phyloP scores from a whole-genome alignment of 2,113 vertebrate genomes.

The Bambusicola thoracicus region DNA sequence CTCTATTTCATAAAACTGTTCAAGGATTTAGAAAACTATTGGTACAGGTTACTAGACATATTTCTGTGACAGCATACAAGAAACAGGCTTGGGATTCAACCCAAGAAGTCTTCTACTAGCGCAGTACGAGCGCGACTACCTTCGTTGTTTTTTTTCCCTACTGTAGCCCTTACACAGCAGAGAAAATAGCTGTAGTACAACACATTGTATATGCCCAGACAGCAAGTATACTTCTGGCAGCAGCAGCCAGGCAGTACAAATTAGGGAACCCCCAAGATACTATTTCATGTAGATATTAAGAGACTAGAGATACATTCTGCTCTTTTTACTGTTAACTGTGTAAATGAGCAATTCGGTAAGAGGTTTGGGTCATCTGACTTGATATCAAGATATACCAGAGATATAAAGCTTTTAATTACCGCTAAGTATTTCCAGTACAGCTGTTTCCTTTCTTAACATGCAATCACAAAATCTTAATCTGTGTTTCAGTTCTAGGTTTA shows the following conservation, averaged over 20 bases:
- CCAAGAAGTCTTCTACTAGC: neutral
- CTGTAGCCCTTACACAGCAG: neutral
- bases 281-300: neutral
- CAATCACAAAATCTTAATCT: neutral
- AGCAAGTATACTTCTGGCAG: rapidly evolving
- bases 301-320: neutral
- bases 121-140: neutral
- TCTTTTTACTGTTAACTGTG: neutral
- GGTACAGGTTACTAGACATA: neutral
- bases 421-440: neutral
- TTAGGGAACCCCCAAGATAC: neutral
- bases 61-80: neutral
- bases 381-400: neutral
- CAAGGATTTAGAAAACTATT: neutral
- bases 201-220: rapidly evolving
- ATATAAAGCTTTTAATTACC: neutral
- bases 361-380: neutral
- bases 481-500: neutral
- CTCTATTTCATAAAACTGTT: neutral
- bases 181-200: neutral
- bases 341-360: neutral
- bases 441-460: neutral
- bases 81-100: neutral
- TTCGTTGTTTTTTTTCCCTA: neutral
- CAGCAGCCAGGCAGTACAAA: neutral